Evolutionary conservation across 2,113 vertebrate genomes (phyloP), one percentile per base, ranked within the genome.

Genomic region (Cyprinus carpio): DNA sequence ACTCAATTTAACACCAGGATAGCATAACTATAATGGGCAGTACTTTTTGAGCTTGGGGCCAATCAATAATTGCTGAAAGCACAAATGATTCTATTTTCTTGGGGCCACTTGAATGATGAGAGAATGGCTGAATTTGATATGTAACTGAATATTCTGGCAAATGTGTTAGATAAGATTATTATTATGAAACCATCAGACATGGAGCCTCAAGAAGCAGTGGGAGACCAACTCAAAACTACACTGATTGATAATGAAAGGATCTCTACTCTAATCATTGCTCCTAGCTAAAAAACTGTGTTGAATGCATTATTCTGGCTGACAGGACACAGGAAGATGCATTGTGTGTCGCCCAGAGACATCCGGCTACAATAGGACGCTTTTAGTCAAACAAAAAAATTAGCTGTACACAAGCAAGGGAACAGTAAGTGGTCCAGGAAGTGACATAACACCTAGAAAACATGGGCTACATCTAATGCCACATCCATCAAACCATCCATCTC

Each of bases 41-140:
- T 92, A 92, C 93, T 95, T 94, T 95, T 94, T 94, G 91, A 93
- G 92, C 93, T 93, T 89, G 40, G 87, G 85, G 91, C 88, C 93
- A 95, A 95, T 95, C 95, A 95, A 95, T 95, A 95, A 95, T 93
- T 94, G 94, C 94, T 95, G 93, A 95, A 95, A 95, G 95, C 94
- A 94, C 93, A 94, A 95, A 95, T 95, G 94, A 95, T 94, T 95
- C 92, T 94, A 95, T 95, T 95, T 95, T 94, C 91, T 88, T 93
- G 92, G 88, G 83, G 93, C 93, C 93, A 94, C 91, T 93, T 91
- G 93, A 95, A 94, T 94, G 92, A 95, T 93, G 94, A 93, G 92
- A 95, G 95, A 95, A 95, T 94, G 93, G 93, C 92, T 94, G 93
- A 95, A 95, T 94, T 94, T 95, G 95, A 95, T 95, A 95, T 94